Evolutionary conservation across 2,113 vertebrate species (phyloP).

Genomic region (Mellivora capensis): DNA sequence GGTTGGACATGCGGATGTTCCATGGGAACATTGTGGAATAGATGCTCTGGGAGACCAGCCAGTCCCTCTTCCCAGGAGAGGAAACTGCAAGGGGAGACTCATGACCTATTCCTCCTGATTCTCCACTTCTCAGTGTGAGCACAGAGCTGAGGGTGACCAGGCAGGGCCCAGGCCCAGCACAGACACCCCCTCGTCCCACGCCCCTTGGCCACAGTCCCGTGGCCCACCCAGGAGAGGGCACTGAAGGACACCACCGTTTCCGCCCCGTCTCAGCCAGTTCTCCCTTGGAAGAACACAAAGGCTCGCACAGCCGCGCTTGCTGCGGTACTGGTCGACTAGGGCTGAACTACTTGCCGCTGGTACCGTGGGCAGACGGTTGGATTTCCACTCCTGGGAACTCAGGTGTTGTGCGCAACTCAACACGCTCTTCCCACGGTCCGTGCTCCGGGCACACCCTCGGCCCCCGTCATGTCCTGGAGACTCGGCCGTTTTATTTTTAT

Average conservation of each 20-base stretch:
- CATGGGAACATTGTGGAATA: not conserved
- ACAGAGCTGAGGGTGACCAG: not conserved
- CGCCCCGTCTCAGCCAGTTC: not conserved
- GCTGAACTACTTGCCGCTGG: accelerated
- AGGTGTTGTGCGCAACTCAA: accelerated
- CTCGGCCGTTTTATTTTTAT: accelerated
- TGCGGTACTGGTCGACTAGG: too few species aligned
- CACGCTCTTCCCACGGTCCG: accelerated
- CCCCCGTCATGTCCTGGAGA: too few species aligned
- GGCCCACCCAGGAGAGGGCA: accelerated
- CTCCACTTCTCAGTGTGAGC: too few species aligned
- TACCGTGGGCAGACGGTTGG: accelerated
- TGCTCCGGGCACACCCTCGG: accelerated
- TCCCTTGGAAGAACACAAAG: not conserved
- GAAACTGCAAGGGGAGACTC: too few species aligned
- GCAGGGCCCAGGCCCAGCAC: not conserved
- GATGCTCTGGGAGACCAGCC: too few species aligned
- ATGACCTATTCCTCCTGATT: too few species aligned
- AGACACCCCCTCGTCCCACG: not conserved
- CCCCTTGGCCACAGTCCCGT: accelerated
- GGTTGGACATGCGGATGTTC: accelerated
- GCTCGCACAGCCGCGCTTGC: accelerated
- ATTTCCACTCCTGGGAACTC: not conserved
- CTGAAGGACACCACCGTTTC: accelerated
- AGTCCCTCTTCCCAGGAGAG: too few species aligned